These are phyloP conservation scores for Glossosoma conforme DNA, from an alignment of 1,140 invertebrate genomes.

Conservation along the genomic window DNA sequence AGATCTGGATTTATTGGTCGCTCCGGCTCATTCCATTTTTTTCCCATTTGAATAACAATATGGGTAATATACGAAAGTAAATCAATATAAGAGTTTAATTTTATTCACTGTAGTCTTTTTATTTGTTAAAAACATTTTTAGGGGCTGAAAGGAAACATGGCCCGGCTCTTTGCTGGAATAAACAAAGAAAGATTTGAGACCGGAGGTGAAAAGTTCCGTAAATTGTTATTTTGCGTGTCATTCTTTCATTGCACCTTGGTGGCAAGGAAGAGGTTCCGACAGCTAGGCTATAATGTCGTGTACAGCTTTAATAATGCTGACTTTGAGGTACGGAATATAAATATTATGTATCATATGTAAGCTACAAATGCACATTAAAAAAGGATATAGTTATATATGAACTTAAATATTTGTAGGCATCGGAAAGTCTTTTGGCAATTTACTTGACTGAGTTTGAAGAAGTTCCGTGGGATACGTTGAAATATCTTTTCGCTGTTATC, in stretches of 20 bases:
- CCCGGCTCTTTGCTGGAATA: constrained; percentile 78
- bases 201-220: constrained; percentile 80
- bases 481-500: constrained; percentile 87
- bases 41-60: too few species aligned
- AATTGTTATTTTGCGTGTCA: constrained; percentile 78
- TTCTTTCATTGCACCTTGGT: constrained; percentile 88
- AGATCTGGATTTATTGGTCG: too few species aligned
- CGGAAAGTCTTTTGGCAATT: constrained; percentile 72
- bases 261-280: constrained; percentile 83
- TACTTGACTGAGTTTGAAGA: constrained; percentile 80
- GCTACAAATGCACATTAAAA: constrained; percentile 4
- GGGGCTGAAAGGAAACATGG: constrained; percentile 86
- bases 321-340: constrained; percentile 63
- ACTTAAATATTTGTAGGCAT: constrained; percentile 57
- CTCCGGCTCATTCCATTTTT: too few species aligned
- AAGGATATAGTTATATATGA: neutral
- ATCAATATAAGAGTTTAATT: too few species aligned
- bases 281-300: constrained; percentile 85
- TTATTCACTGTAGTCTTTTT: too few species aligned
- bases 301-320: constrained; percentile 89
- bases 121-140: too few species aligned
- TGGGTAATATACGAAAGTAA: too few species aligned
- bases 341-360: neutral
- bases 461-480: constrained; percentile 85
- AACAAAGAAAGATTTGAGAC: constrained; percentile 73